These are phyloP conservation scores for Herpetotheres cachinnans DNA, from an alignment of 2,113 vertebrate species.

Conservation along the genomic window DNA sequence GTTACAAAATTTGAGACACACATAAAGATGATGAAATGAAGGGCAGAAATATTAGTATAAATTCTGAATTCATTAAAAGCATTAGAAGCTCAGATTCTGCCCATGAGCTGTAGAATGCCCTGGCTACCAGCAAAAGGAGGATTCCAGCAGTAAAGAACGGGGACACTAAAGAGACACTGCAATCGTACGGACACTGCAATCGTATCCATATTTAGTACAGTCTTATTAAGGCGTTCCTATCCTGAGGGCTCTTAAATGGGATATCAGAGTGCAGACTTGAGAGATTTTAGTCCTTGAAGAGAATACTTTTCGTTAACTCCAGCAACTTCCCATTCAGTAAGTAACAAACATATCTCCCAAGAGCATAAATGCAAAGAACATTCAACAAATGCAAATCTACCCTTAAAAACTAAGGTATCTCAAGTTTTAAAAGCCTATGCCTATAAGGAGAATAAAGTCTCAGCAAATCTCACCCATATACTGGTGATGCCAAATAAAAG, in stretches of 20 bases:
- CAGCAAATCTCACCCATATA: not conserved
- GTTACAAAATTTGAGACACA: conserved; percentile 37
- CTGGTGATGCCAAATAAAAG: not conserved
- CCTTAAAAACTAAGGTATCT: not conserved
- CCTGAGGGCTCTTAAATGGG: not conserved
- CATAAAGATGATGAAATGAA: conserved; percentile 37
- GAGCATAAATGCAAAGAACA: not conserved
- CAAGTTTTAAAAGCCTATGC: not conserved
- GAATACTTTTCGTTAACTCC: not conserved
- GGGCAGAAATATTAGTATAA: conserved; percentile 20
- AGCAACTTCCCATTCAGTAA: not conserved
- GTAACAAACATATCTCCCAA: not conserved
- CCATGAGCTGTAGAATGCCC: not conserved
- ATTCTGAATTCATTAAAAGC: conserved; percentile 49
- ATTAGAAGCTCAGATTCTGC: conserved; percentile 24
- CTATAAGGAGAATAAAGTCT: not conserved
- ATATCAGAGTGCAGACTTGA: not conserved
- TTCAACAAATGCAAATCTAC: not conserved
- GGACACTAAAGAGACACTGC: not conserved
- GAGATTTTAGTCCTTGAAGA: not conserved
- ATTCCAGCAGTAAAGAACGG: not conserved
- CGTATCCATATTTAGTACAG: not conserved
- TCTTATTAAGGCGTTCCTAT: not conserved
- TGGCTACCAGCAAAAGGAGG: not conserved
- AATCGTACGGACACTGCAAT: not conserved